These are phyloP conservation scores for Platycnemis pennipes DNA, from an alignment of 2,888 invertebrate genomes.

Conservation along the genomic window DNA sequence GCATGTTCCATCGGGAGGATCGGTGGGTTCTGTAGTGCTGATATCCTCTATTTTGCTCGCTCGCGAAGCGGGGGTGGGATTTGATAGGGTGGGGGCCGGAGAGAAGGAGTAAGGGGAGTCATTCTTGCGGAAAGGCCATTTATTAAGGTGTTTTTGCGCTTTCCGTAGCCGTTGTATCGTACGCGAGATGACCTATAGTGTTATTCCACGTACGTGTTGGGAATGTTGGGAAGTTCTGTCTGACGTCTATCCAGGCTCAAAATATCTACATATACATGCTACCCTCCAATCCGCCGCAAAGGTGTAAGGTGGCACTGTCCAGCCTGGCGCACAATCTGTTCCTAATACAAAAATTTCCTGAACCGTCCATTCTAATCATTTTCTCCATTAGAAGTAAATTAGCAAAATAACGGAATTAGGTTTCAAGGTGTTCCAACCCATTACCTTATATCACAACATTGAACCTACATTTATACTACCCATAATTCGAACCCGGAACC, in stretches of 20 bases:
- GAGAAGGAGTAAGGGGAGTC: slow-evolving; percentile 66
- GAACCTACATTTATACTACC: no score
- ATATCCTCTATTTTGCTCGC: slow-evolving; percentile 35
- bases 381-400: no score
- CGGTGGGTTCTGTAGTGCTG: slow-evolving; percentile 15
- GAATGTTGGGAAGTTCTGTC: background rate
- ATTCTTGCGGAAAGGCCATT: slow-evolving; percentile 57
- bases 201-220: background rate
- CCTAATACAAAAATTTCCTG: no score
- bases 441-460: no score
- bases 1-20: slow-evolving; percentile 29
- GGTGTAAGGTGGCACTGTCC: no score
- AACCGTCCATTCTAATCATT: no score
- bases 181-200: slow-evolving; percentile 55
- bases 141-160: slow-evolving; percentile 68
- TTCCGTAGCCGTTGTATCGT: slow-evolving; percentile 50
- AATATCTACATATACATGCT: no score
- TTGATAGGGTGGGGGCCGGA: slow-evolving; percentile 32
- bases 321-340: no score
- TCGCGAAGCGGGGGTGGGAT: slow-evolving; percentile 57
- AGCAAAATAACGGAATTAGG: no score
- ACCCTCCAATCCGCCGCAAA: no score
- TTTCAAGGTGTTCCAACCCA: no score
- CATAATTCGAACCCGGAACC: no score
- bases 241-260: background rate